Evolutionary conservation across 1,140 invertebrate genomes (phyloP).

Genomic region (Dryas iulia): DNA sequence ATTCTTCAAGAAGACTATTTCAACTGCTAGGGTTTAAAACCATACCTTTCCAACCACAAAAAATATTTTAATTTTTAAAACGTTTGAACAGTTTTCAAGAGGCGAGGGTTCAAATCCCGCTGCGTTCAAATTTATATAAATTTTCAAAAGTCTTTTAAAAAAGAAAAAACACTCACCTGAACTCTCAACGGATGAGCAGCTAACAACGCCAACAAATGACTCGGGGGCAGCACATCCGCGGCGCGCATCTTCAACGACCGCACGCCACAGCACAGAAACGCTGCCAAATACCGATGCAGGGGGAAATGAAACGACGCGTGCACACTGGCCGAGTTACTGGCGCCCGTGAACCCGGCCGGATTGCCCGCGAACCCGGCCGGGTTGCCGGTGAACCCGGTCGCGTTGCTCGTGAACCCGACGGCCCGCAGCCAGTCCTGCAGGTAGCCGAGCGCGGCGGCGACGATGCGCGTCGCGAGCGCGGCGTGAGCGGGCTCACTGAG

Average conservation of each 20-base stretch:
- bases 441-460: slow-evolving; percentile 87
- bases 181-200: slow-evolving; percentile 95
- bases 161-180: slow-evolving; percentile 93
- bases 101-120: too few species aligned
- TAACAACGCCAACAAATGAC: slow-evolving; percentile 88
- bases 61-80: too few species aligned
- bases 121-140: too few species aligned
- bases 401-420: slow-evolving; percentile 81
- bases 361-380: neutral
- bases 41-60: too few species aligned
- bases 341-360: neutral
- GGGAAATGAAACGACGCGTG: slow-evolving; percentile 97
- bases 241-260: slow-evolving; percentile 89
- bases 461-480: slow-evolving; percentile 86
- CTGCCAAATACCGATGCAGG: slow-evolving; percentile 95
- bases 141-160: too few species aligned
- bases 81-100: too few species aligned
- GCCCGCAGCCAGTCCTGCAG: slow-evolving; percentile 93
- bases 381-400: too few species aligned
- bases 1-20: too few species aligned
- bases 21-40: too few species aligned
- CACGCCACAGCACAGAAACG: slow-evolving; percentile 94
- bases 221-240: slow-evolving; percentile 88
- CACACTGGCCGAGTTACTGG: too few species aligned
- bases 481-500: slow-evolving; percentile 87